phyloP scores from a whole-genome alignment of 2,113 vertebrate species.

The Chaetodon auriga region DNA sequence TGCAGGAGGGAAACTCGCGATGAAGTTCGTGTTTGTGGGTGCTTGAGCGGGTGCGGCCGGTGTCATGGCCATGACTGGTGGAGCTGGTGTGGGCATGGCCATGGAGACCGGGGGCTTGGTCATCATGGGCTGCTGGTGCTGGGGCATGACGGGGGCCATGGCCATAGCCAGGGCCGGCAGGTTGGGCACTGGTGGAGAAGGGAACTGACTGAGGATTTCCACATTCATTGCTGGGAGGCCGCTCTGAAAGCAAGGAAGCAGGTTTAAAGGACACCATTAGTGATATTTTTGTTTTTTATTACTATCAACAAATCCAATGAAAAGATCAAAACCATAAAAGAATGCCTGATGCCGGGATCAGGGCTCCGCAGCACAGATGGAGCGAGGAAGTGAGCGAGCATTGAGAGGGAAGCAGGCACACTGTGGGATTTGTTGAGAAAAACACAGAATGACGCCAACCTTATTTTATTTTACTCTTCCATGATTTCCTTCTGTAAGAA shows the following conservation, averaged over 20 bases:
- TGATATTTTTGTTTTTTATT: neutral
- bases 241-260: constrained; percentile 82
- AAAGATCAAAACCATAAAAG: neutral
- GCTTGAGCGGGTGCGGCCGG: constrained; percentile 63
- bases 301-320: neutral
- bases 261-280: neutral
- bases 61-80: constrained; percentile 75
- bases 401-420: neutral
- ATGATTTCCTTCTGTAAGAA: too few relatives aligned
- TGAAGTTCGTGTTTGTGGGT: constrained; percentile 79
- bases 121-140: constrained; percentile 86
- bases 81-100: constrained; percentile 83
- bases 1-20: constrained; percentile 83
- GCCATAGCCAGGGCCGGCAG: constrained; percentile 89
- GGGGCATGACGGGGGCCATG: constrained; percentile 86
- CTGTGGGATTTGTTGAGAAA: neutral
- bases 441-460: neutral
- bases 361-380: neutral
- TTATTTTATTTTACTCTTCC: too few relatives aligned
- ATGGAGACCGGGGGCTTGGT: constrained; percentile 84
- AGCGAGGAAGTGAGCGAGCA: neutral
- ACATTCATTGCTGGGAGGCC: constrained; percentile 93
- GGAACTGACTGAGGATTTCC: constrained; percentile 93
- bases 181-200: constrained; percentile 93
- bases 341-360: neutral